Conservation (phyloP, 1,140 invertebrate genomes). For the Trichonephila clavipes region DNA sequence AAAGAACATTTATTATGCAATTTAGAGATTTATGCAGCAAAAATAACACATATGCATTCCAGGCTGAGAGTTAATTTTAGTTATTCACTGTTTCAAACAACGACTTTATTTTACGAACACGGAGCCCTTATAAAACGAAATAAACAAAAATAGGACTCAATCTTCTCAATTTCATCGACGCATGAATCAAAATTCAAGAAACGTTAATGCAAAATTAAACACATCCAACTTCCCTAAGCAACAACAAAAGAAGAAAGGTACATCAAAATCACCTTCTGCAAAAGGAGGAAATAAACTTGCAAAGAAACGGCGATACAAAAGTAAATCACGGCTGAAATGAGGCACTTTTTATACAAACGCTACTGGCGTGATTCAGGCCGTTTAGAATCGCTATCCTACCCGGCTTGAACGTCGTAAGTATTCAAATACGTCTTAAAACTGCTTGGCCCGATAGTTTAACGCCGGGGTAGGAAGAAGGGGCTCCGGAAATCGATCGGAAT, state of each 20-base stretch:
- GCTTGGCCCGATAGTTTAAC: constrained; percentile 9
- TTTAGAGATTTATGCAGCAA: too few species aligned
- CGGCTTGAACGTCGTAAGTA: constrained; percentile 3
- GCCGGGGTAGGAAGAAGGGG: neutral
- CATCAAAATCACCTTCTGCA: neutral
- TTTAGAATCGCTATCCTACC: neutral
- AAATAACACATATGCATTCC: too few species aligned
- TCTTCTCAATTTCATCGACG: too few species aligned
- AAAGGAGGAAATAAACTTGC: neutral
- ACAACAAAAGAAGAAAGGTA: too few species aligned
- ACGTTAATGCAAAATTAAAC: neutral
- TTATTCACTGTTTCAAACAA: too few species aligned
- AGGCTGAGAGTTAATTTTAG: too few species aligned
- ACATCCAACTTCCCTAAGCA: neutral
- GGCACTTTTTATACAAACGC: constrained; percentile 54
- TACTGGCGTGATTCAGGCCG: constrained; percentile 8
- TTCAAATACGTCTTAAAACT: constrained; percentile 44
- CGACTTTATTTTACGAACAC: too few species aligned
- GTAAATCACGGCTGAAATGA: constrained; percentile 28
- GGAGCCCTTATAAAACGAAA: too few species aligned
- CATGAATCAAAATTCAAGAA: too few species aligned
- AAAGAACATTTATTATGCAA: too few species aligned
- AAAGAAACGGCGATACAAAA: neutral
- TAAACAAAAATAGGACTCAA: too few species aligned
- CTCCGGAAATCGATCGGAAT: neutral